phyloP scores from a whole-genome alignment of 2,888 invertebrate species.

The Matsumyia berberina region DNA sequence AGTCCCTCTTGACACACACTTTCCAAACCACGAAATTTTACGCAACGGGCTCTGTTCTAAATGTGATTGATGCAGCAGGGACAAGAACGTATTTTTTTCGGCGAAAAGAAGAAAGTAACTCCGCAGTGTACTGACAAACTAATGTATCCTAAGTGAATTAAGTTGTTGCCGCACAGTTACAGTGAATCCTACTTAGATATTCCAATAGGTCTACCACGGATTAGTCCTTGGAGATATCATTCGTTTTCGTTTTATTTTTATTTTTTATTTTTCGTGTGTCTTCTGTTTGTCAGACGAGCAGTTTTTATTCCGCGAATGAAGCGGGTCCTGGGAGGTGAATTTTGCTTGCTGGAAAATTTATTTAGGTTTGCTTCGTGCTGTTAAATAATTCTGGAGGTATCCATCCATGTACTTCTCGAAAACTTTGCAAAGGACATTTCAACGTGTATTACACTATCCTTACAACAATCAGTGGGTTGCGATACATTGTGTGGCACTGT shows the following conservation, averaged over 20 bases:
- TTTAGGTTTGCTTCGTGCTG: too few relatives aligned
- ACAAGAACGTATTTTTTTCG: constrained; percentile 4
- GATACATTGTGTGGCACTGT: too few relatives aligned
- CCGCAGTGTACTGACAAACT: constrained; percentile 52
- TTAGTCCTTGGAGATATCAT: constrained; percentile 74
- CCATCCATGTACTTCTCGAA: too few relatives aligned
- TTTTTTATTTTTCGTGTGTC: neutral
- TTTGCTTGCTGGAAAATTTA: too few relatives aligned
- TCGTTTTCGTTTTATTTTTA: constrained; percentile 62
- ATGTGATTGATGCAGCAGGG: constrained; percentile 71
- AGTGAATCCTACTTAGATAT: constrained; percentile 75
- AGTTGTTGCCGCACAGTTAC: constrained; percentile 70
- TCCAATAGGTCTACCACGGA: constrained; percentile 71
- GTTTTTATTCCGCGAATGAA: too few relatives aligned
- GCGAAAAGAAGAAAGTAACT: neutral
- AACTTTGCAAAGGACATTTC: too few relatives aligned
- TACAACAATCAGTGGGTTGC: too few relatives aligned
- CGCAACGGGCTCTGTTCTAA: constrained; percentile 25
- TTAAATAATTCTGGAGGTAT: too few relatives aligned
- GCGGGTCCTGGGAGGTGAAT: too few relatives aligned
- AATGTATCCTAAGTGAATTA: constrained; percentile 76
- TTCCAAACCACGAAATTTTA: constrained; percentile 24
- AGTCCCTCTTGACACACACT: constrained; percentile 38
- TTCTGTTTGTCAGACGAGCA: too few relatives aligned
- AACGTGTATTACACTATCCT: too few relatives aligned